A percentile compares a stretch with the other conserved stretches of the same genome.
phyloP scores from a whole-genome alignment of 2,797 vertebrate species.

The Fistularia tabacaria region DNA sequence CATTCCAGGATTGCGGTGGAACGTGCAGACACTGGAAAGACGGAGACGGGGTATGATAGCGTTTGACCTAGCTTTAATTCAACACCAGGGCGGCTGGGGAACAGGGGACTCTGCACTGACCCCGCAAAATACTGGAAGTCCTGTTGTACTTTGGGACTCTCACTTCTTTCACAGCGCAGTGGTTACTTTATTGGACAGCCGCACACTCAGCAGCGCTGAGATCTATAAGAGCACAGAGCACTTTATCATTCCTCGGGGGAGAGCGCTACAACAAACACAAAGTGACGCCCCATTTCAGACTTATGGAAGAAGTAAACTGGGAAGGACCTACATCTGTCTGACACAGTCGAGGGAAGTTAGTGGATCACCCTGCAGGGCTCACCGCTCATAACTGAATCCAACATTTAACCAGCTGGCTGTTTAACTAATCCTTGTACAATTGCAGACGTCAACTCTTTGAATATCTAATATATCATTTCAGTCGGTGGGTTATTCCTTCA shows the following conservation, averaged over 20 bases:
- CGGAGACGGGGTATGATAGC: slow-evolving; percentile 5
- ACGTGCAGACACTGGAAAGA: slow-evolving; percentile 1
- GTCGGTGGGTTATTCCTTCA: no score
- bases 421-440: not conserved
- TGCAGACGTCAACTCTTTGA: not conserved
- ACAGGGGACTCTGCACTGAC: slow-evolving; percentile 25
- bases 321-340: slow-evolving; percentile 25
- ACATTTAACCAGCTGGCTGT: slow-evolving; percentile 15
- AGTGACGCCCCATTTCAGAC: slow-evolving; percentile 53
- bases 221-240: slow-evolving; percentile 68
- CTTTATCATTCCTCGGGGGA: slow-evolving; percentile 62
- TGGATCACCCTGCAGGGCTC: slow-evolving; percentile 8
- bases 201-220: slow-evolving; percentile 52
- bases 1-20: not conserved
- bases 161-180: slow-evolving; percentile 51
- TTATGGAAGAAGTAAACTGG: slow-evolving; percentile 19
- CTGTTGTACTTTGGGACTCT: slow-evolving; percentile 48
- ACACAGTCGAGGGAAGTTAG: slow-evolving; percentile 28
- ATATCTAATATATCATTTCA: no score
- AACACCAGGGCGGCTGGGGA: not conserved
- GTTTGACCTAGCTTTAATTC: slow-evolving; percentile 19
- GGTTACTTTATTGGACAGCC: slow-evolving; percentile 42
- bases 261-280: slow-evolving; percentile 50
- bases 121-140: slow-evolving; percentile 34
- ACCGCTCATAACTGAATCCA: slow-evolving; percentile 20